Evolutionary conservation across 2,888 invertebrate genomes (phyloP), one percentile per base, ranked within the genome.

Genomic region (Drosophila algonquin): DNA sequence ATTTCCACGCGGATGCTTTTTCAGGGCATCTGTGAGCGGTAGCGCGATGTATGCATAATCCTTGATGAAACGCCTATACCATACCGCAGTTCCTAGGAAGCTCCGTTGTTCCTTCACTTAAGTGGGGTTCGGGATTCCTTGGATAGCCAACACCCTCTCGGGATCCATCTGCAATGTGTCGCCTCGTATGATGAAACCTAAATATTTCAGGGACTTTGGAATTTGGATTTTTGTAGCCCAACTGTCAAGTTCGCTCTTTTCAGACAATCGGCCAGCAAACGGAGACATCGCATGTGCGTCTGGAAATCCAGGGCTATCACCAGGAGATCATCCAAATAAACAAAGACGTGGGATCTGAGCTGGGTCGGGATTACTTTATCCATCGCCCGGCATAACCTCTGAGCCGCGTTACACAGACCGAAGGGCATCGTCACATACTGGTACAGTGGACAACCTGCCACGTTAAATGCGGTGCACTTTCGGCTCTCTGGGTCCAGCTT

Each of bases 381-480:
- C 14, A 40, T 40, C 5, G 14, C 40, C 2, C 14, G 2, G 6
- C 14, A 40, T 4, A 40, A 14, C 14, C 40, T 14, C 40, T 40
- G 14, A 6, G 40, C 40, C 14, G 14, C 40, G 14, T 40, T 40
- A 12, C 14, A 40, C 40, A 40, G 6, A 14, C 40, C 40, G 40
- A 40, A 40, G 5, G 40, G 40, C 40, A 40, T 40, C 40, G 7
- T 40, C 6, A 40, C 14, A 2, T 14, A 40, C 0, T 40, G 40
- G 0, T 40, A 14, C 14, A 40, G 40, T 7, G 40, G 40, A 14
- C 40, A 14, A 5, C 40, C 40, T 3, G 40, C 14, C 6, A 40
- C 14, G 40, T 14, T 69, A 32, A 69, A 18, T 18, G 18, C 18
- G 18, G 55, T 65, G n/a, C 24, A 56, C 7, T 35, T 30, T 10